Base-by-base conservation (phyloP, 2,888 invertebrate genomes). In the Heteromurus nitidus region DNA sequence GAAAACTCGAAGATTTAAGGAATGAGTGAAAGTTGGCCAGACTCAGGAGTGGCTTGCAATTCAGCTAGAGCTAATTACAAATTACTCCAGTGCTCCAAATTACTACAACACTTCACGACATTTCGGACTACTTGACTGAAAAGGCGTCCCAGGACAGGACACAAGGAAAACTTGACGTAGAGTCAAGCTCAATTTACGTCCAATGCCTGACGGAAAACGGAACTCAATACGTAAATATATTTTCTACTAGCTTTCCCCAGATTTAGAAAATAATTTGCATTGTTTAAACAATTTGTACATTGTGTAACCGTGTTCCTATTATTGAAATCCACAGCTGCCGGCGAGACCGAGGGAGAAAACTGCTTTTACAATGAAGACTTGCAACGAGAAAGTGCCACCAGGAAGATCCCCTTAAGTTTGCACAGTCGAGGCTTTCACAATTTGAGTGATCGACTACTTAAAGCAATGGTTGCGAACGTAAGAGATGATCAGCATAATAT, bases 181-280 rank as follows among this genome's bases (percentile, higher is more conserved):
- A n/a, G n/a, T n/a, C n/a, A n/a, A n/a, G n/a, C n/a, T n/a, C n/a
- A n/a, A n/a, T n/a, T n/a, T n/a, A n/a, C 64, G 55, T 47, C 70
- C 81, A 75, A 81, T 81, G 81, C 81, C 81, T 70, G 81, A 81
- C 81, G 81, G 81, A 31, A 81, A 81, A 44, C 69, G 81, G 16
- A 81, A 64, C 47, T 67, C 75, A 1, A 30, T 81, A 44, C 47
- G 81, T 81, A 70, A 75, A 75, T 36, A 64, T 30, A 9, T n/a
- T n/a, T n/a, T n/a, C n/a, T n/a, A n/a, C n/a, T n/a, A n/a, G n/a
- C n/a, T n/a, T n/a, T n/a, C n/a, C n/a, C n/a, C n/a, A n/a, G n/a
- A n/a, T n/a, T n/a, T n/a, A n/a, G n/a, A n/a, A n/a, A n/a, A n/a
- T n/a, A n/a, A n/a, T n/a, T n/a, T n/a, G n/a, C n/a, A n/a, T n/a